These are phyloP conservation scores for Labeo calbasu DNA, from an alignment of 2,797 vertebrate species.

Conservation along the genomic window DNA sequence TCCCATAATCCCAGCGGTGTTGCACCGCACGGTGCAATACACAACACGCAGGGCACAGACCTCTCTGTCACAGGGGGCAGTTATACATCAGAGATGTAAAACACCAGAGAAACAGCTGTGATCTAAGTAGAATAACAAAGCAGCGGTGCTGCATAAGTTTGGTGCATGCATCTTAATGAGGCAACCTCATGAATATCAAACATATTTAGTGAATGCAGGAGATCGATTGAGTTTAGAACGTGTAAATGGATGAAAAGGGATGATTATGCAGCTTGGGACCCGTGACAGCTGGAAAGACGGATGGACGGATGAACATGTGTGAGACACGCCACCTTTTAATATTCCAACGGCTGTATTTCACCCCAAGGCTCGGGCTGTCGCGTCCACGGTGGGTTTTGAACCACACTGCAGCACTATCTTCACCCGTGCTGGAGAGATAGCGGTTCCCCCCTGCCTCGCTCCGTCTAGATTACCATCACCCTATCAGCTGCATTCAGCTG, in stretches of 20 bases:
- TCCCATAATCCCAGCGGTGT: conserved; percentile 64
- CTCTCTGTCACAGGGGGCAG: conserved; percentile 15
- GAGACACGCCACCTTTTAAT: conserved; percentile 67
- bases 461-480: conserved; percentile 73
- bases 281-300: conserved; percentile 36
- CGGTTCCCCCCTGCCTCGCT: conserved; percentile 60
- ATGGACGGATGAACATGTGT: conserved; percentile 18
- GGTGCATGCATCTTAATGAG: conserved; percentile 72
- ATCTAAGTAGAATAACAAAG: conserved; percentile 56
- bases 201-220: conserved; percentile 66
- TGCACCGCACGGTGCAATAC: conserved; percentile 50
- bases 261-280: conserved; percentile 20
- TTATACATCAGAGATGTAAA: conserved; percentile 43
- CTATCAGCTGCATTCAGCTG: conserved; percentile 64
- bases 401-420: conserved; percentile 77
- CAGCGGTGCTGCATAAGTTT: conserved; percentile 68
- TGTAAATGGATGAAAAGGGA: conserved; percentile 66
- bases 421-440: conserved; percentile 49
- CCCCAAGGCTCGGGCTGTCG: conserved; percentile 64
- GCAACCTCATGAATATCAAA: conserved; percentile 79
- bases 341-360: conserved; percentile 62
- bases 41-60: conserved; percentile 39
- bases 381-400: conserved; percentile 65
- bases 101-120: conserved; percentile 46
- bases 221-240: conserved; percentile 64